Conservation (phyloP, 2,113 vertebrate genomes). For the Climacteris rufus region DNA sequence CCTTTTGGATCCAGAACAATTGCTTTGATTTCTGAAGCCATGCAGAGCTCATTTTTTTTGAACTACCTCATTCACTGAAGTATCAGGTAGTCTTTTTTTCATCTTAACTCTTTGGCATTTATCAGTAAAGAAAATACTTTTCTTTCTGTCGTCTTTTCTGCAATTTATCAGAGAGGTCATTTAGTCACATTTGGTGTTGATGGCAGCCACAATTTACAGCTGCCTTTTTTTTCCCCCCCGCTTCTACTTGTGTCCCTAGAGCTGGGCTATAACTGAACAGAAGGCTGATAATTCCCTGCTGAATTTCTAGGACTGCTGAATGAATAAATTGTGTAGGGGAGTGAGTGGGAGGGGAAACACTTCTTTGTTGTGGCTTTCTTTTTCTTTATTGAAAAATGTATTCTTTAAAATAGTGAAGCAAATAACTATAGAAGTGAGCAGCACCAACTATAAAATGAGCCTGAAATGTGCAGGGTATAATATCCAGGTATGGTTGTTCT, state of each 20-base stretch:
- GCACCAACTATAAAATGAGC: neutral
- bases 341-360: neutral
- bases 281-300: conserved; percentile 18
- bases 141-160: neutral
- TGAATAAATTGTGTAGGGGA: conserved; percentile 2
- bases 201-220: neutral
- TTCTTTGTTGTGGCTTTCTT: neutral
- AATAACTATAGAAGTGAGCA: neutral
- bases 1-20: neutral
- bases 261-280: neutral
- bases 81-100: neutral
- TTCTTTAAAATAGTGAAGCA: neutral
- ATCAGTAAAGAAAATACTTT: neutral
- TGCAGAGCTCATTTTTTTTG: neutral
- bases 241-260: neutral
- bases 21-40: neutral
- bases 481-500: neutral
- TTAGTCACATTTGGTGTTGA: neutral
- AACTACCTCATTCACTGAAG: neutral
- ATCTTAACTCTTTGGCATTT: neutral
- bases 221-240: neutral
- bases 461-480: neutral
- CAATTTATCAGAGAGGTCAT: neutral
- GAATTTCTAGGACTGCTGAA: conserved; percentile 23
- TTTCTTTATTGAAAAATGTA: neutral